phyloP scores from a whole-genome alignment of 1,140 invertebrate genomes.

The Heliconius hermathena region DNA sequence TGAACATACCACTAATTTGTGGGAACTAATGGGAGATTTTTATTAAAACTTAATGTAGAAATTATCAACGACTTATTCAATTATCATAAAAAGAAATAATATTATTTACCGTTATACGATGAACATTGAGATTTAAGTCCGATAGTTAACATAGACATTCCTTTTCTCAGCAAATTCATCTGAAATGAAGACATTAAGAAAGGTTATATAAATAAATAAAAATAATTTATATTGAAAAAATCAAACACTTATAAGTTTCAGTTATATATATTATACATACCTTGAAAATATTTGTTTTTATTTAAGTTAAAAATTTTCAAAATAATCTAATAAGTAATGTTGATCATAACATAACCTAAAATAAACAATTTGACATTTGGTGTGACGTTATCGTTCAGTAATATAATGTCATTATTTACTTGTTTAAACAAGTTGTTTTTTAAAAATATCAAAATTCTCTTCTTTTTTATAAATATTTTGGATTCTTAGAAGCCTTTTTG shows the following conservation, averaged over 20 bases:
- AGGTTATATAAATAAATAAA: conserved; percentile 1
- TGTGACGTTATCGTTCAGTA: conserved; percentile 1
- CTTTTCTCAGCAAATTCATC: conserved; percentile 70
- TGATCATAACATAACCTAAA: conserved; percentile 48
- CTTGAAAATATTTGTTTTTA: conserved; percentile 30
- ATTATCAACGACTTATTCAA: background rate
- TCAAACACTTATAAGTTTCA: no score
- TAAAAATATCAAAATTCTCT: no score
- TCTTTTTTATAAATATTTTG: no score
- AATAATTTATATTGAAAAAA: background rate
- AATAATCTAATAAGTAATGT: conserved; percentile 18
- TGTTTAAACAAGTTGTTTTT: no score
- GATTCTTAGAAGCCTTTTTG: no score
- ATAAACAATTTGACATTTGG: conserved; percentile 25
- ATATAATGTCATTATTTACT: no score
- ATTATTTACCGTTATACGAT: conserved; percentile 49
- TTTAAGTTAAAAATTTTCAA: conserved; percentile 10
- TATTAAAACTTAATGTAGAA: background rate
- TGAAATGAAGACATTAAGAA: conserved; percentile 46
- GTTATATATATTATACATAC: background rate
- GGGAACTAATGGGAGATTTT: background rate
- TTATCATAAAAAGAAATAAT: background rate
- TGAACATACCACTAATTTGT: no score
- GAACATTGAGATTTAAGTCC: conserved; percentile 57
- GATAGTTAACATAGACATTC: conserved; percentile 57